Conservation (phyloP, 2,113 vertebrate species). For the Neolamprologus brichardi region DNA sequence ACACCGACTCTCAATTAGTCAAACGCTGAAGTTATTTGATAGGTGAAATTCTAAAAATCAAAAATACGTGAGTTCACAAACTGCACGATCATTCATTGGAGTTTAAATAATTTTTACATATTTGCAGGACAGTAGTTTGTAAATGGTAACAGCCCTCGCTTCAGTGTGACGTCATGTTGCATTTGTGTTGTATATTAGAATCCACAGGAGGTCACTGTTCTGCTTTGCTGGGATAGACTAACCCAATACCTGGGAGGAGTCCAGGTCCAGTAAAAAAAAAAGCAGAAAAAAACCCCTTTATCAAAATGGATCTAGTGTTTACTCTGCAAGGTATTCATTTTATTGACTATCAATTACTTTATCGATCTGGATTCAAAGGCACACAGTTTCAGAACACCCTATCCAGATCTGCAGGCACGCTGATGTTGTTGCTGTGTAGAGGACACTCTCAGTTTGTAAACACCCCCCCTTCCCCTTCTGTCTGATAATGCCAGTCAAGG, state of each 20-base stretch:
- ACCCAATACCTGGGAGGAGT: conserved; percentile 1
- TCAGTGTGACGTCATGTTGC: conserved; percentile 36
- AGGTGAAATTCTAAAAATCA: background rate
- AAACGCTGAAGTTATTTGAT: background rate
- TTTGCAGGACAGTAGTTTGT: background rate
- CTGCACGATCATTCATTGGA: background rate
- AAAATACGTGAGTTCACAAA: background rate
- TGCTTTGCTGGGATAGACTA: background rate
- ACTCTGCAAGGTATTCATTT: background rate
- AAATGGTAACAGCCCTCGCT: background rate
- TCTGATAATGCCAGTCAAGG: conserved; percentile 11
- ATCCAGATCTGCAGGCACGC: background rate
- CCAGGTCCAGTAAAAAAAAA: background rate
- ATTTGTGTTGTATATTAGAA: background rate
- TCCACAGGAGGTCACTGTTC: conserved; percentile 70
- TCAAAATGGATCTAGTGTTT: background rate
- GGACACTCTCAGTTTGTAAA: background rate
- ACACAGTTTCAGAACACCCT: background rate
- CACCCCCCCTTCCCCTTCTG: background rate
- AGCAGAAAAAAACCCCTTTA: background rate
- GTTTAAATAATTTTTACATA: background rate
- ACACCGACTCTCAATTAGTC: background rate
- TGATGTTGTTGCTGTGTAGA: background rate
- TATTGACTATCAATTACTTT: background rate
- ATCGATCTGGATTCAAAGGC: background rate